phyloP scores from a whole-genome alignment of 2,113 vertebrate species.

The Ictalurus punctatus region DNA sequence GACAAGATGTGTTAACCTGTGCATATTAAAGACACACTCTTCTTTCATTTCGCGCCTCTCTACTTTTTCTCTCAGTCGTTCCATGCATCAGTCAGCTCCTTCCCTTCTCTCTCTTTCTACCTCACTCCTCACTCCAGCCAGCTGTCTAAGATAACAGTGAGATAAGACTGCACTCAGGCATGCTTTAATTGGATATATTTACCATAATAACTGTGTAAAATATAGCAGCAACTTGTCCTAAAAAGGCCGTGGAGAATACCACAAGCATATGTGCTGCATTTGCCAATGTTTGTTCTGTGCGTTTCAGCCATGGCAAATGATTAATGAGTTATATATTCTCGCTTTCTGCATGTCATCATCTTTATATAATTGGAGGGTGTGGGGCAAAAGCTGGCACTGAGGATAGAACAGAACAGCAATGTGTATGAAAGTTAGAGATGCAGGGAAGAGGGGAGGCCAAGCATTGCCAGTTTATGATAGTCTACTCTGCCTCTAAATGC shows the following conservation, averaged over 20 bases:
- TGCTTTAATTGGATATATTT: constrained; percentile 49
- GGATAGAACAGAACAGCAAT: not conserved
- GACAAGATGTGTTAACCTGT: not conserved
- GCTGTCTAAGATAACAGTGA: constrained; percentile 17
- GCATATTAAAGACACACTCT: not conserved
- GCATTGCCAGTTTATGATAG: constrained; percentile 1
- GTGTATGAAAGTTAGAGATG: not conserved
- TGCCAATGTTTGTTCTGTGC: constrained; percentile 8
- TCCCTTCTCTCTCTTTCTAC: not conserved
- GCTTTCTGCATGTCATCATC: constrained; percentile 42
- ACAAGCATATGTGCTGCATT: constrained; percentile 35
- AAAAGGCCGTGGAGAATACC: constrained; percentile 24
- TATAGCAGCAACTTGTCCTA: constrained; percentile 14
- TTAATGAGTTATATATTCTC: constrained; percentile 52
- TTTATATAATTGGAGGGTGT: constrained; percentile 40
- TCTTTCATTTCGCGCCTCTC: not conserved
- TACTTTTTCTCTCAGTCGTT: not conserved
- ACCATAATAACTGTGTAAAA: constrained; percentile 43
- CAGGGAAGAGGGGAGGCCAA: not conserved
- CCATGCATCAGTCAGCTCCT: constrained; percentile 11
- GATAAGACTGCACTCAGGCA: constrained; percentile 43
- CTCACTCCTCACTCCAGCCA: not conserved
- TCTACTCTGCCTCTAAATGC: constrained; percentile 19
- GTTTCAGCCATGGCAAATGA: constrained; percentile 41
- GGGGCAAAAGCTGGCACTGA: constrained; percentile 43